Conservation (phyloP, 2,113 vertebrate genomes). For the Tichodroma muraria region DNA sequence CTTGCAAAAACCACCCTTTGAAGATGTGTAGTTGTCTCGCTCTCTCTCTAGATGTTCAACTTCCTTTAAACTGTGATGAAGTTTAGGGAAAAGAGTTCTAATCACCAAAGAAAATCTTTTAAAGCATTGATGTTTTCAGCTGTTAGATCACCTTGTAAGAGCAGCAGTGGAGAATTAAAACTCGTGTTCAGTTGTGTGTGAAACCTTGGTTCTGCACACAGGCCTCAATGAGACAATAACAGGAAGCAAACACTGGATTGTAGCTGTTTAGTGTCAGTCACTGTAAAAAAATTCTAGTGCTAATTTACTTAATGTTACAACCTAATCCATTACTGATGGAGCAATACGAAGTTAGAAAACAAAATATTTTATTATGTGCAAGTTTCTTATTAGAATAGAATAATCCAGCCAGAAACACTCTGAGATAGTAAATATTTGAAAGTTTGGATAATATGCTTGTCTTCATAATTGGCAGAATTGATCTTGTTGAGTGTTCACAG, state of each 20-base stretch:
- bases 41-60: conserved; percentile 48
- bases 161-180: neutral
- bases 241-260: neutral
- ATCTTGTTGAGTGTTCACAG: conserved; percentile 13
- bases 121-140: neutral
- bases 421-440: conserved; percentile 11
- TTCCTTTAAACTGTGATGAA: conserved; percentile 53
- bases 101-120: conserved; percentile 54
- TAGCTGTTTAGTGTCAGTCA: neutral
- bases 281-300: neutral
- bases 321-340: neutral
- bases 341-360: neutral
- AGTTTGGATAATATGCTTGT: neutral
- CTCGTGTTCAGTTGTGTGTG: neutral
- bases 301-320: neutral
- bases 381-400: neutral
- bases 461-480: conserved; percentile 4
- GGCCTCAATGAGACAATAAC: neutral
- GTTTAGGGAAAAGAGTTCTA: conserved; percentile 39
- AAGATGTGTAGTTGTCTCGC: conserved; percentile 32
- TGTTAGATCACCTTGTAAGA: conserved; percentile 11
- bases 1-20: conserved; percentile 32
- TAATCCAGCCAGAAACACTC: neutral
- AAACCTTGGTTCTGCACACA: neutral
- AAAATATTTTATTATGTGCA: neutral